Evolutionary conservation across 1,140 invertebrate genomes (phyloP).

Genomic region (Spodoptera frugiperda): DNA sequence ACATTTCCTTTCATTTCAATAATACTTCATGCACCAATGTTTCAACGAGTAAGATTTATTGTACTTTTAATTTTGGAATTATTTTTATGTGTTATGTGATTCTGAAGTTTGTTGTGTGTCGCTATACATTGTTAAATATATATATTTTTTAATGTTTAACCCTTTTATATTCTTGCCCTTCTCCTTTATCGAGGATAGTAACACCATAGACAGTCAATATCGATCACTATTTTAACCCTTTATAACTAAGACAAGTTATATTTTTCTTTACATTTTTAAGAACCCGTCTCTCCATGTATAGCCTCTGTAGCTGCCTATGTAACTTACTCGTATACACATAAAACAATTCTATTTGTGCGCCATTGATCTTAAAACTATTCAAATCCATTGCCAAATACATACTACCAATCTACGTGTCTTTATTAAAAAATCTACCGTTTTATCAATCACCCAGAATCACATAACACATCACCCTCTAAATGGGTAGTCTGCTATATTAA

Average conservation of each 20-base stretch:
- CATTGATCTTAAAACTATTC: neutral
- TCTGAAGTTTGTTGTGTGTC: neutral
- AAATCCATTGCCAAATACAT: neutral
- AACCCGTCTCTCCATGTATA: no score
- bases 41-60: constrained; percentile 49
- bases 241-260: no score
- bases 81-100: constrained; percentile 24
- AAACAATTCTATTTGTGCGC: neutral
- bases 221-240: no score
- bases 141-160: neutral
- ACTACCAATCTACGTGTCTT: no score
- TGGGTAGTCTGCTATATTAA: neutral
- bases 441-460: constrained; percentile 1
- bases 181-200: no score
- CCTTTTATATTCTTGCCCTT: neutral
- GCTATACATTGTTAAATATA: neutral
- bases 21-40: constrained; percentile 65
- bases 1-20: constrained; percentile 49
- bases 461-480: constrained; percentile 1
- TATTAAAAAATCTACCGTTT: no score
- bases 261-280: no score
- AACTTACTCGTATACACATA: no score
- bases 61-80: constrained; percentile 54
- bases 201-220: no score
- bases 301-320: no score